Base-by-base conservation (phyloP, 2,888 invertebrate species). In the Trachelus iudaicus region DNA sequence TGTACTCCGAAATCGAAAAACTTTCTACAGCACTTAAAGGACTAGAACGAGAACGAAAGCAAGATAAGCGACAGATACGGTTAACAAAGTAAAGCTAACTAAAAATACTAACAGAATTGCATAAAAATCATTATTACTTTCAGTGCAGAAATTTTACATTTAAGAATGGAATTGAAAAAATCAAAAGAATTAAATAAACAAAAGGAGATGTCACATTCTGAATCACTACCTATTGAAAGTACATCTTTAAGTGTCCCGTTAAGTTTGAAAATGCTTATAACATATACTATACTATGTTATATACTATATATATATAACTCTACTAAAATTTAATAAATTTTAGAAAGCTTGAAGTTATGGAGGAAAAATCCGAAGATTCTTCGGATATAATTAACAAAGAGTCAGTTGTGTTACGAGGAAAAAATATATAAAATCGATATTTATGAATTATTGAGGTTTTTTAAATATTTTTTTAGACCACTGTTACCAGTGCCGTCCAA, bases 71-170 rank as follows among this genome's bases (percentile, higher is more conserved):
- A 56, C 30, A 68, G 37, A 77, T 76, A 68, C 69, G 73, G 68
- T 71, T 33, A 74, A 81, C 76, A 77, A 78, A 81, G 81, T 79
- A 79, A 79, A 40, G 69, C 74, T 73, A 30, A 11, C 35, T 33
- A n/a, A 73, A 37, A 31, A 30, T 31, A 12, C 35, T 12, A n/a
- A n/a, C 30, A 1, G 37, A 33, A 4, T 68, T 75, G 34, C n/a
- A 11, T 33, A 33, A 3, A 71, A 34, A 73, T 34, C 56, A 69
- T 73, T 3, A 33, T 56, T 69, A 56, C 34, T 79, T 79, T 31
- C 34, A 83, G 82, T 56, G 75, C 78, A 40, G 80, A 82, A 75
- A 81, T 83, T 71, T 77, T 75, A 30, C 79, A 75, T 69, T 73
- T 83, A n/a, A 75, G 76, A 68, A 75, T 73, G 12, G 80, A 82